These are phyloP conservation scores for Nycticebus coucang DNA, from an alignment of 2,113 vertebrate genomes.

Conservation along the genomic window DNA sequence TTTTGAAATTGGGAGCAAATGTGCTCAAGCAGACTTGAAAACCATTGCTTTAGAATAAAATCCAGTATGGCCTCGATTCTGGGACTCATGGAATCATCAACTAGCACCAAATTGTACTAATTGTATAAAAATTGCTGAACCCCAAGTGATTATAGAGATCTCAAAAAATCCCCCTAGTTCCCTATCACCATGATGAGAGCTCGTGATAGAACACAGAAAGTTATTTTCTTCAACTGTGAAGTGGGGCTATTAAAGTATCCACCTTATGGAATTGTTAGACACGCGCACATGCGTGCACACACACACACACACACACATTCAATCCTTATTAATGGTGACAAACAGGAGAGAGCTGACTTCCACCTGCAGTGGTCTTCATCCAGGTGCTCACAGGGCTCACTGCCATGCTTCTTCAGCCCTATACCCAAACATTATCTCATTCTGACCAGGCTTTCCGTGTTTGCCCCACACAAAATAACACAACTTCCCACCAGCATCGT, in stretches of 20 bases:
- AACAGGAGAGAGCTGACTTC: not conserved
- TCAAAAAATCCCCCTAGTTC: not conserved
- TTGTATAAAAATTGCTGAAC: not conserved
- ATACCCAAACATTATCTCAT: not conserved
- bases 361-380: not conserved
- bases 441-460: not conserved
- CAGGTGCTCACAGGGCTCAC: not conserved
- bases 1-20: not conserved
- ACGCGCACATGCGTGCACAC: not conserved
- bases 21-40: not conserved
- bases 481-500: too few relatives aligned
- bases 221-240: slow-evolving; percentile 16
- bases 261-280: not conserved
- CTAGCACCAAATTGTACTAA: not conserved
- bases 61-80: not conserved
- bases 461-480: not conserved
- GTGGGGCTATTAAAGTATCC: not conserved
- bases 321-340: not conserved
- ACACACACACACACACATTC: not conserved
- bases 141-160: not conserved
- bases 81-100: not conserved
- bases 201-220: not conserved
- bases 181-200: not conserved
- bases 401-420: not conserved
- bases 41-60: not conserved